phyloP scores from a whole-genome alignment of 2,113 vertebrate species.

The Amia ocellicauda region DNA sequence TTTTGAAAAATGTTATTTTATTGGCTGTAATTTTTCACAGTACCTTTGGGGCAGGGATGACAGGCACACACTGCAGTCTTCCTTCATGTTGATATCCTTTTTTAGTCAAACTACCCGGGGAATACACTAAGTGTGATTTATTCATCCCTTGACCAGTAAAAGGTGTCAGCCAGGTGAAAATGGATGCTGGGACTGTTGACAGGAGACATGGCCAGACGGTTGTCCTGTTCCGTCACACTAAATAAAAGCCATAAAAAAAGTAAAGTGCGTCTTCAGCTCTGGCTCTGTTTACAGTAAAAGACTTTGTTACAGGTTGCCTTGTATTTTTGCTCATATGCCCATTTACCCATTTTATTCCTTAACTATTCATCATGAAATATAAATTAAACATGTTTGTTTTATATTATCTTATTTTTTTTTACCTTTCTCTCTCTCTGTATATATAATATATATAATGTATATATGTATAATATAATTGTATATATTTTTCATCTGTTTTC shows the following conservation, averaged over 20 bases:
- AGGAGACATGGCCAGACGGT: constrained; percentile 65
- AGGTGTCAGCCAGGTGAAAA: constrained; percentile 87
- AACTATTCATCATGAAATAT: too few relatives aligned
- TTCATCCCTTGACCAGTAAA: constrained; percentile 84
- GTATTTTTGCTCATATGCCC: not conserved
- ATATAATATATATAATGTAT: too few relatives aligned
- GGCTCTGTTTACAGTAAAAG: not conserved
- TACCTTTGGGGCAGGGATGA: constrained; percentile 81
- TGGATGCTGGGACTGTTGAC: constrained; percentile 71
- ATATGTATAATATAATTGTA: too few relatives aligned
- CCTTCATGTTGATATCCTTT: constrained; percentile 89
- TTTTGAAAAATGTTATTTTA: constrained; percentile 98
- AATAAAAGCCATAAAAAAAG: constrained; percentile 31
- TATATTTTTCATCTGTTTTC: constrained; percentile 29
- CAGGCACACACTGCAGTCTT: constrained; percentile 87
- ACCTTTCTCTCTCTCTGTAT: constrained; percentile 35
- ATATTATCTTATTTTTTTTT: too few relatives aligned
- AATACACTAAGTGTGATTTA: constrained; percentile 91
- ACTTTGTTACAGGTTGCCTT: not conserved
- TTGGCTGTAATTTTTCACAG: constrained; percentile 88
- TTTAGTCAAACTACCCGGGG: constrained; percentile 81
- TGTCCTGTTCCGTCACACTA: constrained; percentile 61
- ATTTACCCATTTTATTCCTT: constrained; percentile 31
- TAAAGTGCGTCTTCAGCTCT: constrained; percentile 24
- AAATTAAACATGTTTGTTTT: too few relatives aligned